Evolutionary conservation across 2,888 invertebrate genomes (phyloP), one percentile per base, ranked within the genome.

Genomic region (Ormyrus thymus): DNA sequence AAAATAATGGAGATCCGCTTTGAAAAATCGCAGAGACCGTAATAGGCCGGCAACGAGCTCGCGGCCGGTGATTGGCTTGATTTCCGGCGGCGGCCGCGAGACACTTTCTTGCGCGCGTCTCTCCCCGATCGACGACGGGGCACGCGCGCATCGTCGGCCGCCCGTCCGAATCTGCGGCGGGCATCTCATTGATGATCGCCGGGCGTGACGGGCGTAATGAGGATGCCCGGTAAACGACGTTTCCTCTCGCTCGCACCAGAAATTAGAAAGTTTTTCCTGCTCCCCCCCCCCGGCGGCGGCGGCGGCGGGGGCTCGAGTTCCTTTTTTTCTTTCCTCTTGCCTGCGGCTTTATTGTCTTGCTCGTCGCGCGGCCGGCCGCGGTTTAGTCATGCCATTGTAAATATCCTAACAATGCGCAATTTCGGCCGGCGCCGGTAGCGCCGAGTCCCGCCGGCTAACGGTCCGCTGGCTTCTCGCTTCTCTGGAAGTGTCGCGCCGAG

Each of bases 141-240:
- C 11, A 29, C 13, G 45, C 53, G 59, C 51, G 13, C 59, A 68
- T 68, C n/a, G 43, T 68, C 75, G 75, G 15, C 55, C 58, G 29
- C 64, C 59, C 53, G 56, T 75, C 78, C 13, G 64, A 56, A 56
- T 68, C 66, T 13, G 68, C 15, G 8, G 43, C 59, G 7, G 15
- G 51, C 58, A 73, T 69, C 68, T 84, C 81, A 83, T 84, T 82
- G 82, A 83, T 81, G 82, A 78, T 83, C 81, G 81, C 79, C 81
- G 84, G 81, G 80, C 84, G 83, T 84, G 83, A 85, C 82, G 82
- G 82, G 74, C 76, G 80, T 84, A 85, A 86, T 83, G 84, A 85
- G 84, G 83, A 83, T 83, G 81, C 82, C 81, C 80, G 81, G 29
- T 81, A 83, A 84, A 82, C 81, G 81, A 83, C 81, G 82, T 83